A percentile compares a stretch with the other conserved stretches of the same genome.
Conservation (phyloP, 2,888 invertebrate species). For the Hofmannophila pseudospretella region DNA sequence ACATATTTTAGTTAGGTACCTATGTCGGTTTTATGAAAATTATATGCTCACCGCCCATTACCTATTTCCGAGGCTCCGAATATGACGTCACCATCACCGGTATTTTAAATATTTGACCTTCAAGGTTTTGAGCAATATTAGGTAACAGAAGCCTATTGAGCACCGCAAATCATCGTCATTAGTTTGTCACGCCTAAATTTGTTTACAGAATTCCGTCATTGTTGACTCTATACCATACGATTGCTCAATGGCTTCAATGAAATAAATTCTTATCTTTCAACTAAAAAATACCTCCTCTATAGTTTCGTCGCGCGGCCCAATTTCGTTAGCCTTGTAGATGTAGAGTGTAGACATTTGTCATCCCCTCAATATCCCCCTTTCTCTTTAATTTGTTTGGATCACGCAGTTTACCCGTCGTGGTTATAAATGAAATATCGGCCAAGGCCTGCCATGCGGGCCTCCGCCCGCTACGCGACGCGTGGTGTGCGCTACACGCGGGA, state of each 20-base stretch:
- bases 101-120: slow-evolving; percentile 9
- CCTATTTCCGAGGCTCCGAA: slow-evolving; percentile 7
- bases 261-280: background rate
- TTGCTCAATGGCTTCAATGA: background rate
- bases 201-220: slow-evolving; percentile 18
- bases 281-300: background rate
- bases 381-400: slow-evolving; percentile 27
- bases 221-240: slow-evolving; percentile 5
- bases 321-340: background rate
- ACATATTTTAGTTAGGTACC: background rate
- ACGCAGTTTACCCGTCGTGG: slow-evolving; percentile 21
- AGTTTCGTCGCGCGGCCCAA: background rate
- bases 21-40: slow-evolving; percentile 9
- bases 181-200: slow-evolving; percentile 31
- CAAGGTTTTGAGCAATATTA: slow-evolving; percentile 1
- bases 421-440: slow-evolving; percentile 29
- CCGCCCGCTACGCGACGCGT: too few species aligned
- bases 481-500: too few species aligned
- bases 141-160: background rate
- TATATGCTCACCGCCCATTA: slow-evolving; percentile 2
- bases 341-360: slow-evolving; percentile 3
- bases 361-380: slow-evolving; percentile 26
- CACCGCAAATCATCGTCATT: slow-evolving; percentile 3
- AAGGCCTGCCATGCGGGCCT: slow-evolving; percentile 28
- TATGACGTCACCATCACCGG: slow-evolving; percentile 8